Percentiles rank a stretch among this genome's conserved stretches.
Conservation (phyloP, 2,113 vertebrate genomes). For the Panthera leo region DNA sequence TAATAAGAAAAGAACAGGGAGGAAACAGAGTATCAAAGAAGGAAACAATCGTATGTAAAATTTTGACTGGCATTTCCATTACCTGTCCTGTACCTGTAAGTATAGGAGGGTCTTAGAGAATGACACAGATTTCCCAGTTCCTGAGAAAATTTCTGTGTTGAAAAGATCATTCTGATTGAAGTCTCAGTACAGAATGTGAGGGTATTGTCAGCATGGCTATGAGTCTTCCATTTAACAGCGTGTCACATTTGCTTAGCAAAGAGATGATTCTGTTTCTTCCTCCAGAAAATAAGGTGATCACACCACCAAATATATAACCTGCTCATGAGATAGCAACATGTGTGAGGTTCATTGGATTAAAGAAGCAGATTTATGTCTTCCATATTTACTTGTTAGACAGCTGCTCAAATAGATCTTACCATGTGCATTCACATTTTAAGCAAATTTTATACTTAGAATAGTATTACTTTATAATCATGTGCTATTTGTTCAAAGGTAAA, state of each 20-base stretch:
- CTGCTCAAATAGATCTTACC: background rate
- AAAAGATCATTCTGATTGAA: background rate
- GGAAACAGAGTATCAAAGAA: background rate
- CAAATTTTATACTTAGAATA: background rate
- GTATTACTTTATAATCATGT: background rate
- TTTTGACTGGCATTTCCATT: background rate
- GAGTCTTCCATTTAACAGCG: background rate
- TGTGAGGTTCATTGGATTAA: background rate
- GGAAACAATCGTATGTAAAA: background rate
- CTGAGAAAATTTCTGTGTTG: background rate
- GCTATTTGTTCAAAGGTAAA: background rate
- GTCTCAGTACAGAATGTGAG: background rate
- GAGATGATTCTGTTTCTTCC: background rate
- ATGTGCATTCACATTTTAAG: background rate
- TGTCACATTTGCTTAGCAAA: background rate
- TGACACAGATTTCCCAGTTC: background rate
- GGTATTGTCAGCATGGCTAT: background rate
- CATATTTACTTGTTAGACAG: background rate
- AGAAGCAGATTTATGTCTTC: background rate
- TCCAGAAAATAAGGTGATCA: background rate
- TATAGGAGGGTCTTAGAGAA: background rate
- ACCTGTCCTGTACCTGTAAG: background rate
- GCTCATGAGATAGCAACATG: background rate
- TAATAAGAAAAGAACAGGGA: background rate
- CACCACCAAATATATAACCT: background rate